Evolutionary conservation across 2,797 vertebrate species (phyloP).

Genomic region (Epinephelus awoara): DNA sequence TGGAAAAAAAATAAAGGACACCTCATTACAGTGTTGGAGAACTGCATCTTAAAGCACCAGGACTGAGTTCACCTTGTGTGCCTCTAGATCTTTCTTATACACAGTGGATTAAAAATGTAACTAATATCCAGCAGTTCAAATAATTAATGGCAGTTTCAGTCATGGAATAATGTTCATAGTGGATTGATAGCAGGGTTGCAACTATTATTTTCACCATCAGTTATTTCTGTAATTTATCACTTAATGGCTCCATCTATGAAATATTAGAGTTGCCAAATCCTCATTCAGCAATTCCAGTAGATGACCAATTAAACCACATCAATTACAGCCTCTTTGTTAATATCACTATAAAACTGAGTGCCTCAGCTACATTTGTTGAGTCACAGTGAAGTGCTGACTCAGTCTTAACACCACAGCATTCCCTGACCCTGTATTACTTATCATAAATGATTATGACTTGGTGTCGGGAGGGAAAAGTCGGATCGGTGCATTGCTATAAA

Average conservation of each 20-base stretch:
- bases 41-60: not conserved
- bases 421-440: not conserved
- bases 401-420: not conserved
- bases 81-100: not conserved
- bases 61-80: not conserved
- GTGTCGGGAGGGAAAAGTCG: not conserved
- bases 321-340: too few species aligned
- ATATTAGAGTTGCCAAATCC: too few species aligned
- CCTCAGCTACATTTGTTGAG: too few species aligned
- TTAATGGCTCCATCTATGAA: too few species aligned
- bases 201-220: too few species aligned
- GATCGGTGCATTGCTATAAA: not conserved
- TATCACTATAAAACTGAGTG: too few species aligned
- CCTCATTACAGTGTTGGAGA: not conserved
- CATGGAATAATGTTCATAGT: too few species aligned
- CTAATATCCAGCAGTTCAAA: not conserved
- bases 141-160: not conserved
- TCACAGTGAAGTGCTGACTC: not conserved
- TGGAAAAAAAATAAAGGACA: not conserved
- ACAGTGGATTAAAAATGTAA: not conserved
- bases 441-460: not conserved
- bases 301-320: too few species aligned
- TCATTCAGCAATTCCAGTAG: too few species aligned
- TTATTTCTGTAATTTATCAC: too few species aligned
- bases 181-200: too few species aligned